Base-by-base conservation (phyloP, 2,888 invertebrate species). In the Diadegma fenestrale region DNA sequence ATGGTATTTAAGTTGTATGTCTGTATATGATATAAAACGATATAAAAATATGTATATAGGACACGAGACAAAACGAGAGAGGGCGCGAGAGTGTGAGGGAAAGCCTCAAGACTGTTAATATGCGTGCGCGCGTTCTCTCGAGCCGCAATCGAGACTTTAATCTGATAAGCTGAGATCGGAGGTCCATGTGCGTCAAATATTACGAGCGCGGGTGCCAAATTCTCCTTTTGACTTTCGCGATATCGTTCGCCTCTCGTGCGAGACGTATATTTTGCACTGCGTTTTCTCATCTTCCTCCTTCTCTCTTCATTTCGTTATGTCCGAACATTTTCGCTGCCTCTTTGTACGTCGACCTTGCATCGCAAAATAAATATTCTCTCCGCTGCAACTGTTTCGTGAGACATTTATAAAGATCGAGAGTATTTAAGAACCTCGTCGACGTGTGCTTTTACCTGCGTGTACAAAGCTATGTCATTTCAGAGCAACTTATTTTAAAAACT, bases 181-280 rank as follows among this genome's bases (percentile, higher is more conserved):
- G 90, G 91, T 90, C 90, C 90, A 90, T 88, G 91, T 89, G 90
- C 91, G 92, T 92, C 92, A 92, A 92, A 92, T 92, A 92, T 92
- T 91, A 89, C 91, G 88, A 90, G 87, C 89, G 89, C 88, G 89
- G 88, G 89, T 90, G 91, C 90, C 90, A 90, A 87, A 88, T 86
- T 78, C 61, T 69, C 51, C 51, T 66, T 43, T 71, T 54, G 45
- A 73, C 76, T 72, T 69, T 68, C 71, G n/a, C 26, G 76, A 75
- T 26, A 45, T 63, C 64, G 64, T 22, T 48, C 76, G 69, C 48
- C 68, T 68, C 68, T 78, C 54, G 26, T 51, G 76, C 58, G 79
- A 79, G 63, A 75, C 63, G 63, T 48, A 79, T 68, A 61, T n/a
- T 68, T 17, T 75, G 26, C 66, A 68, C 64, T 61, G 64, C 37